phyloP scores from a whole-genome alignment of 37 sponge, comb jelly and placozoan genomes.

The Theonella swinhoei region DNA sequence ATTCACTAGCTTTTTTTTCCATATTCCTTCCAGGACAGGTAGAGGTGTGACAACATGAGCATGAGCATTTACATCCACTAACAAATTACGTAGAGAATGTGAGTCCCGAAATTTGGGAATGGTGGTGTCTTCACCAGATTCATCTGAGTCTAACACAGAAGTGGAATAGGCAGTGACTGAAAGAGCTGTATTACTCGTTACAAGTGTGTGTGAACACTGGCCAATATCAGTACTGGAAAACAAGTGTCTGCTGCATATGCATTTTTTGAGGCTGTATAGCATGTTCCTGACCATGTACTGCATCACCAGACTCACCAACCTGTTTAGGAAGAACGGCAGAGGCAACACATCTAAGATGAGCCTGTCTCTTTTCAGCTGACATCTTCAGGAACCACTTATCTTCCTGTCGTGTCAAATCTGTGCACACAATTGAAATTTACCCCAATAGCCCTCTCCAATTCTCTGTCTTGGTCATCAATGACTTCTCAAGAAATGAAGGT shows the following conservation, averaged over 20 bases:
- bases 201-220: too few species aligned
- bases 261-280: too few species aligned
- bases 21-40: slow-evolving; percentile 1
- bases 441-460: background rate
- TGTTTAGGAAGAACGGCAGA: too few species aligned
- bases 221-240: too few species aligned
- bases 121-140: too few species aligned
- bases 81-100: background rate
- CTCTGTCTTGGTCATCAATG: slow-evolving; percentile 25
- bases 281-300: too few species aligned
- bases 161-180: too few species aligned
- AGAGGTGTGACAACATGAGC: background rate
- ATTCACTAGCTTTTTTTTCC: slow-evolving; percentile 9
- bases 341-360: background rate
- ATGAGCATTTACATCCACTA: background rate
- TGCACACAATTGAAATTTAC: background rate
- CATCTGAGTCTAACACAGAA: too few species aligned
- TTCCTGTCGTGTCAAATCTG: background rate
- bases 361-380: background rate
- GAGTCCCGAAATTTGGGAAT: background rate
- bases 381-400: background rate
- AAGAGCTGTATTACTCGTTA: too few species aligned
- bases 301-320: too few species aligned
- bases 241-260: too few species aligned
- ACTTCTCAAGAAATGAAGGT: slow-evolving; percentile 1